A percentile compares a stretch with the other conserved stretches of the same genome.
Evolutionary conservation across 2,113 vertebrate genomes (phyloP).

Genomic region (Typhlomys cinereus): DNA sequence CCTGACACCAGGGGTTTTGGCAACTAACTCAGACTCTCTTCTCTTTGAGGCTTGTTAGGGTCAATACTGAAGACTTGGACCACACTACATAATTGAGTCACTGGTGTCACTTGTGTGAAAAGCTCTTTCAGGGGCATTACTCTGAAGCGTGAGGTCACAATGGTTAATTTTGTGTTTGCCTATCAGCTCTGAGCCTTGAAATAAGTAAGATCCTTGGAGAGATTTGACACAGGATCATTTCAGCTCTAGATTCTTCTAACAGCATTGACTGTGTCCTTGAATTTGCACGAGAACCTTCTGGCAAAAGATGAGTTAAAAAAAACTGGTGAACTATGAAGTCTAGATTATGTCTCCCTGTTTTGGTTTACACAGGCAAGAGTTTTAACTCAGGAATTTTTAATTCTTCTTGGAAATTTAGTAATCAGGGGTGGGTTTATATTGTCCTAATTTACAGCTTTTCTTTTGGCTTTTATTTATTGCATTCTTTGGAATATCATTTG

Average conservation of each 20-base stretch:
- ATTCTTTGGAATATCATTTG: neutral
- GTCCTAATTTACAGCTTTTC: neutral
- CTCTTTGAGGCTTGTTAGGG: neutral
- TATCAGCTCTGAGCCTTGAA: neutral
- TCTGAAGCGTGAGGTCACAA: neutral
- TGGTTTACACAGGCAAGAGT: conserved; percentile 51
- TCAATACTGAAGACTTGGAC: neutral
- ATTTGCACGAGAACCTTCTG: conserved; percentile 18
- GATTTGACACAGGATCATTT: neutral
- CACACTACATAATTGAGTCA: neutral
- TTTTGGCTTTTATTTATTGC: neutral
- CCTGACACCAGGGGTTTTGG: too few species aligned
- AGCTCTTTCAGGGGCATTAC: neutral
- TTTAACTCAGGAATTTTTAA: conserved; percentile 19
- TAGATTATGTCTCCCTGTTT: neutral
- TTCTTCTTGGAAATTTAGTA: conserved; percentile 57
- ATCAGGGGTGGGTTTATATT: conserved; percentile 33
- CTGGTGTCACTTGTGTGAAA: neutral
- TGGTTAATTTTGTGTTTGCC: neutral
- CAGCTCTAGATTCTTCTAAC: neutral
- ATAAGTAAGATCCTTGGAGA: neutral
- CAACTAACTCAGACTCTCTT: neutral
- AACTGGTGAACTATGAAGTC: conserved; percentile 3
- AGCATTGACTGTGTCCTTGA: neutral
- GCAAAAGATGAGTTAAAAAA: neutral